Conservation (phyloP, 1,140 invertebrate species). For the Drosophila serrata region DNA sequence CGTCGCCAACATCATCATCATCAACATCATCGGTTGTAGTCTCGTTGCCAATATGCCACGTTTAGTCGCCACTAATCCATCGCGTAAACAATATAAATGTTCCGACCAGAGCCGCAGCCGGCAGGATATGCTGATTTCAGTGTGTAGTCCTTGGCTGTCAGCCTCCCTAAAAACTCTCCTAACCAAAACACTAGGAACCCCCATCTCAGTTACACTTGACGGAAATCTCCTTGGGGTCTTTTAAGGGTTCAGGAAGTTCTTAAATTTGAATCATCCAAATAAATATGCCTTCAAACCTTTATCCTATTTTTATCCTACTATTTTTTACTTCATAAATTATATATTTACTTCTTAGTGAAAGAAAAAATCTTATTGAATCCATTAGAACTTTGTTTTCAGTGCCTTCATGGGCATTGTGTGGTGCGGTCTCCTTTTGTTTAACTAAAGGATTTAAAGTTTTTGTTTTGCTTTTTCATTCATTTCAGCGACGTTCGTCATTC, state of each 20-base stretch:
- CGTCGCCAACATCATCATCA: constrained; percentile 9
- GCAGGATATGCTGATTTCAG: constrained; percentile 59
- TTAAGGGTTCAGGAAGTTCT: background rate
- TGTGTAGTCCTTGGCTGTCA: constrained; percentile 50
- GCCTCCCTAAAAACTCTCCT: constrained; percentile 10
- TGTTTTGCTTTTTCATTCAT: constrained; percentile 72
- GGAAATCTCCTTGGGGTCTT: background rate
- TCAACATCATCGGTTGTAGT: constrained; percentile 49
- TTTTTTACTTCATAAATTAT: too few relatives aligned
- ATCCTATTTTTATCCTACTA: background rate
- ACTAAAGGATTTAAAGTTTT: constrained; percentile 79
- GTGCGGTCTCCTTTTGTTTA: constrained; percentile 67
- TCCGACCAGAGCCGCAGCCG: constrained; percentile 47
- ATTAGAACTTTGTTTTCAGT: background rate
- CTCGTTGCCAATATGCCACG: constrained; percentile 67
- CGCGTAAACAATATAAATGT: constrained; percentile 74
- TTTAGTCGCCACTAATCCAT: constrained; percentile 74
- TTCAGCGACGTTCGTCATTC: constrained; percentile 67
- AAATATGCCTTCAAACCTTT: background rate
- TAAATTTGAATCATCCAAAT: background rate
- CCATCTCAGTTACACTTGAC: background rate
- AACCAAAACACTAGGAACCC: constrained; percentile 7
- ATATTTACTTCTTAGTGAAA: background rate
- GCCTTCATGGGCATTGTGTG: constrained; percentile 41
- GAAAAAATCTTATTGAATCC: background rate